A percentile compares a stretch with the other conserved stretches of the same genome.
Evolutionary conservation across 2,113 vertebrate species (phyloP).

Genomic region (Sylvia atricapilla): DNA sequence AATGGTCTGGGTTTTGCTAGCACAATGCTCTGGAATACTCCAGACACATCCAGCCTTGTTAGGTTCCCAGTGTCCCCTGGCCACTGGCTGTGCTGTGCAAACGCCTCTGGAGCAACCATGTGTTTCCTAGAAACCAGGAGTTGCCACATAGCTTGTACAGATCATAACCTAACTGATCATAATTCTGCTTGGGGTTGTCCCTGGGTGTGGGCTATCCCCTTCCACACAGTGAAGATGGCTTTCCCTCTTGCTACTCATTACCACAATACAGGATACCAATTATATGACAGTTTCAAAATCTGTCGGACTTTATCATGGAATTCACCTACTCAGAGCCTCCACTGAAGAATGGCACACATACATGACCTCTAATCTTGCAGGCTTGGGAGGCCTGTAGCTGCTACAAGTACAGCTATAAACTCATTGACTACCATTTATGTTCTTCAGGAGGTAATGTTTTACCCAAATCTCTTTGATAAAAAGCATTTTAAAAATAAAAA

Average conservation of each 20-base stretch:
- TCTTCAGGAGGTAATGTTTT: background rate
- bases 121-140: background rate
- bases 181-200: background rate
- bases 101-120: rapidly evolving
- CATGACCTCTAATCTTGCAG: background rate
- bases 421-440: rapidly evolving
- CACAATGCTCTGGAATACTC: background rate
- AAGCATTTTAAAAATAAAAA: background rate
- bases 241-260: background rate
- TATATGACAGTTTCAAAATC: background rate
- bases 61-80: background rate
- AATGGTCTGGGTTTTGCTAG: background rate
- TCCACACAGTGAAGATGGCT: background rate
- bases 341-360: background rate
- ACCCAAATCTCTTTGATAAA: background rate
- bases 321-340: background rate
- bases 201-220: background rate
- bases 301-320: background rate
- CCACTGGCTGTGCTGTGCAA: background rate
- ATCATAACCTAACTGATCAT: background rate
- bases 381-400: background rate
- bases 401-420: background rate
- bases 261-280: background rate
- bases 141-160: background rate
- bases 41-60: background rate